Evolutionary conservation across 1,140 invertebrate genomes (phyloP).

Genomic region (Hirudo medicinalis): DNA sequence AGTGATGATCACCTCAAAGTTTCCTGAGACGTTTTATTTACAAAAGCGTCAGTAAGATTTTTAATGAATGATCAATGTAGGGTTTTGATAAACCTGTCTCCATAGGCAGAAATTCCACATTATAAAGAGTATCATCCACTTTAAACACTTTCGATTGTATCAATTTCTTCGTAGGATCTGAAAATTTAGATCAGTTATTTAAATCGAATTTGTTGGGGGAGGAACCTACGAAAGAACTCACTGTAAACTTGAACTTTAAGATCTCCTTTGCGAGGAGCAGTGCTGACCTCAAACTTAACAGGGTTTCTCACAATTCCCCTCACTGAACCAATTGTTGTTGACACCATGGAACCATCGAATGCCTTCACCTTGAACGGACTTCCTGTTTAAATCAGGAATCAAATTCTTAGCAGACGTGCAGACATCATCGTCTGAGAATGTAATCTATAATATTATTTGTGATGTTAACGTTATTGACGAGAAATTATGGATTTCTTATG

Average conservation of each 20-base stretch:
- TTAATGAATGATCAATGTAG: too few relatives aligned
- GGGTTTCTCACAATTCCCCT: slow-evolving; percentile 8
- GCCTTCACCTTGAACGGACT: slow-evolving; percentile 8
- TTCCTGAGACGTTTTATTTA: not conserved
- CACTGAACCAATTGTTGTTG: not conserved
- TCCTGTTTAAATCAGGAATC: not conserved
- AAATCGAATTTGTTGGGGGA: not conserved
- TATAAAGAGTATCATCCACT: slow-evolving; percentile 34
- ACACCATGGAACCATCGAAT: not conserved
- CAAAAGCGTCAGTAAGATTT: too few relatives aligned
- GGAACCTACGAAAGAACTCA: too few relatives aligned
- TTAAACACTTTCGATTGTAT: slow-evolving; percentile 35
- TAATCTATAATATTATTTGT: too few relatives aligned
- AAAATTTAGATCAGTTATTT: slow-evolving; percentile 4
- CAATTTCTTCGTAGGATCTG: slow-evolving; percentile 30
- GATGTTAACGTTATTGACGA: too few relatives aligned
- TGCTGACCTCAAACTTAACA: slow-evolving; percentile 1
- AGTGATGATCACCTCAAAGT: slow-evolving; percentile 45
- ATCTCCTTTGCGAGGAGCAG: not conserved
- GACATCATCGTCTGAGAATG: too few relatives aligned
- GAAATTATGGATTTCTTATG: too few relatives aligned
- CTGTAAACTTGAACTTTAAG: slow-evolving; percentile 9
- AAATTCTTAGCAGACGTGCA: too few relatives aligned
- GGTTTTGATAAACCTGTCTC: slow-evolving; percentile 45
- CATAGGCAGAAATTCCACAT: slow-evolving; percentile 49